These are phyloP conservation scores for Piprites chloris DNA, from an alignment of 2,113 vertebrate species.

Conservation along the genomic window DNA sequence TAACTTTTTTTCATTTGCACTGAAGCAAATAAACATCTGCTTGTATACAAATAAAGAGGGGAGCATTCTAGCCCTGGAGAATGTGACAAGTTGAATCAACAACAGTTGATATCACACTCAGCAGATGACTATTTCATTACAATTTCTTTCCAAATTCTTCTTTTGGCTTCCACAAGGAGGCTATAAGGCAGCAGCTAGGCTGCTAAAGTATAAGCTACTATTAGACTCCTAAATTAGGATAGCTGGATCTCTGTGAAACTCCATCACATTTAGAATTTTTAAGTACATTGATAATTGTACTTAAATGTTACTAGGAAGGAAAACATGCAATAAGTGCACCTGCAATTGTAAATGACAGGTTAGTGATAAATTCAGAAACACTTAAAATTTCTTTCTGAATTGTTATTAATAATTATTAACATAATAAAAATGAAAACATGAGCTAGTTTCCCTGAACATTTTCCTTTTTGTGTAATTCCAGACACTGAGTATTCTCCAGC, in stretches of 20 bases:
- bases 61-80: background rate
- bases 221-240: background rate
- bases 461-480: background rate
- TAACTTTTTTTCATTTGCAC: background rate
- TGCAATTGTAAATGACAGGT: background rate
- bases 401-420: background rate
- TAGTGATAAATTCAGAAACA: background rate
- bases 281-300: background rate
- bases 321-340: background rate
- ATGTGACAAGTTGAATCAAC: background rate
- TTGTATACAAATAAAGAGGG: background rate
- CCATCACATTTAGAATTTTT: fast-evolving
- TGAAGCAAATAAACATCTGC: background rate
- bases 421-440: background rate
- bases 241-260: background rate
- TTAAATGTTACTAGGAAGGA: background rate
- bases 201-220: background rate
- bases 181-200: background rate
- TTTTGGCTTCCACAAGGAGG: background rate
- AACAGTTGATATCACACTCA: background rate
- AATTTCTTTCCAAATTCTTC: background rate
- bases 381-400: background rate
- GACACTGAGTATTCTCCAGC: background rate
- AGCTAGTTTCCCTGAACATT: background rate
- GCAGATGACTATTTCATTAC: background rate